phyloP scores from a whole-genome alignment of 2,797 vertebrate genomes.

The Ctenochaetus hawaiiensis region DNA sequence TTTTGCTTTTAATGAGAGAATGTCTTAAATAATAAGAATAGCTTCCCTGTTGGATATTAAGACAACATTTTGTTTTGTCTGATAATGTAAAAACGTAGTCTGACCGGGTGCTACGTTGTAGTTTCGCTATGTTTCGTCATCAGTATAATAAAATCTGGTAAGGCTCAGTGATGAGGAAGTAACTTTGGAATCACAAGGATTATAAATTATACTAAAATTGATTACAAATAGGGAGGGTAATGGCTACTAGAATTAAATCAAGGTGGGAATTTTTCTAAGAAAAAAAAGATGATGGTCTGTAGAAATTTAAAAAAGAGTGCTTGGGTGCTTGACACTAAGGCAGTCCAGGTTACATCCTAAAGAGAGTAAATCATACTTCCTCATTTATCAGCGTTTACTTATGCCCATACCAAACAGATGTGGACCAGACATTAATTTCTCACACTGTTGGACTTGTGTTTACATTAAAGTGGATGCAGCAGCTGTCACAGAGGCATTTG shows the following conservation, averaged over 20 bases:
- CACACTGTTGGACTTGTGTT: slow-evolving; percentile 13
- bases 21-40: neutral
- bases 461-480: neutral
- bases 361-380: neutral
- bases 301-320: no score
- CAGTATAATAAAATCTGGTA: neutral
- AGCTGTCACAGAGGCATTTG: neutral
- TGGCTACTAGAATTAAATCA: neutral
- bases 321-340: neutral
- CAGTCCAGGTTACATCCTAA: neutral
- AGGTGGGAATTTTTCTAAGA: neutral
- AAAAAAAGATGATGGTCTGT: no score
- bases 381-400: slow-evolving; percentile 10
- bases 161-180: neutral
- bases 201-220: neutral
- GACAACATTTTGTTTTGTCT: neutral
- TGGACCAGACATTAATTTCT: slow-evolving; percentile 11
- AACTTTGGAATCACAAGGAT: neutral
- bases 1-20: neutral
- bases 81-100: neutral
- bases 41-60: neutral
- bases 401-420: slow-evolving; percentile 20
- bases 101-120: neutral
- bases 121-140: neutral
- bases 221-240: slow-evolving; percentile 4